These are phyloP conservation scores for Phycodurus eques DNA, from an alignment of 2,113 vertebrate genomes.

Conservation along the genomic window DNA sequence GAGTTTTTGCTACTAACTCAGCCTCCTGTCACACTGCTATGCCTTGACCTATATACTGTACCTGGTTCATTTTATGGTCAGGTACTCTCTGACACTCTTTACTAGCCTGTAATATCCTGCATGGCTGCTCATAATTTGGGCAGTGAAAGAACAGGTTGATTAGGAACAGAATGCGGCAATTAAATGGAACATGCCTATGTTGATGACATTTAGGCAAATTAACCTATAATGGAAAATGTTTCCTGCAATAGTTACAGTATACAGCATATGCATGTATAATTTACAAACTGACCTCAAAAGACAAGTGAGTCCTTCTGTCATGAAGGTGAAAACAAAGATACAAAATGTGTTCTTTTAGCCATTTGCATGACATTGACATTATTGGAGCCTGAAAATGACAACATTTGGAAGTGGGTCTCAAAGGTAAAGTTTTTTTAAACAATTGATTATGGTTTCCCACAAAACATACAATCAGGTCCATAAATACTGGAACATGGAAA, in stretches of 20 bases:
- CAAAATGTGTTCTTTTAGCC: too few relatives aligned
- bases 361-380: too few relatives aligned
- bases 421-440: too few relatives aligned
- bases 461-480: too few relatives aligned
- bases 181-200: slow-evolving; percentile 50
- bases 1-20: neutral
- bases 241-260: slow-evolving; percentile 74
- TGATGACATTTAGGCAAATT: neutral
- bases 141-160: slow-evolving; percentile 60
- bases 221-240: slow-evolving; percentile 71
- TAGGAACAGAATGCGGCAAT: slow-evolving; percentile 59
- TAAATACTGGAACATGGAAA: too few relatives aligned
- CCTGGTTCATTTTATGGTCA: slow-evolving; percentile 55
- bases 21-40: slow-evolving; percentile 12
- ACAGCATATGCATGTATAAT: slow-evolving; percentile 62
- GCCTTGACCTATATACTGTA: slow-evolving; percentile 39
- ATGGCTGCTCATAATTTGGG: slow-evolving; percentile 56
- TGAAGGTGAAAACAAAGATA: slow-evolving; percentile 21
- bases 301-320: slow-evolving; percentile 66
- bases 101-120: slow-evolving; percentile 55
- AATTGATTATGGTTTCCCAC: too few relatives aligned
- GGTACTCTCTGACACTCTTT: slow-evolving; percentile 51
- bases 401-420: too few relatives aligned
- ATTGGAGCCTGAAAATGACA: too few relatives aligned
- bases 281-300: slow-evolving; percentile 74